These are phyloP conservation scores for Torymus aiolomorphi DNA, from an alignment of 2,888 invertebrate genomes.

Conservation along the genomic window DNA sequence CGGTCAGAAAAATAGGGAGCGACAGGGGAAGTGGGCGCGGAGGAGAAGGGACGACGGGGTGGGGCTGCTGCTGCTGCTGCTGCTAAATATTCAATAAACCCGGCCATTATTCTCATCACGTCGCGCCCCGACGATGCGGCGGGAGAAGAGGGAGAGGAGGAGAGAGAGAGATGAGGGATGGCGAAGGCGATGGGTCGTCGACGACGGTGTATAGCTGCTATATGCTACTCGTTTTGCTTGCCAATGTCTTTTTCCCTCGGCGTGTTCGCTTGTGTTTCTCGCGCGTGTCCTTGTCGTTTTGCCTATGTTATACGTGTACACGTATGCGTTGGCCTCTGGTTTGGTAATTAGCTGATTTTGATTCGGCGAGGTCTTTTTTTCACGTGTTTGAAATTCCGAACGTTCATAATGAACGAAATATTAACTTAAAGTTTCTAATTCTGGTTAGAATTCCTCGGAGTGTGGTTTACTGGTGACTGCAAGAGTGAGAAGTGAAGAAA, in stretches of 20 bases:
- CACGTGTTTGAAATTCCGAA: too few species aligned
- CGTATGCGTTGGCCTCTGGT: too few species aligned
- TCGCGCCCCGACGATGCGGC: constrained; percentile 58
- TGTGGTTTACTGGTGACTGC: too few species aligned
- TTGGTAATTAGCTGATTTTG: too few species aligned
- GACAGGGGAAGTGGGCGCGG: constrained; percentile 35
- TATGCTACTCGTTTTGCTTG: neutral
- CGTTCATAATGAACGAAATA: too few species aligned
- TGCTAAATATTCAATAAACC: constrained; percentile 75
- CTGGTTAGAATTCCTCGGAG: too few species aligned
- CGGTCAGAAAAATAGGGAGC: constrained; percentile 61
- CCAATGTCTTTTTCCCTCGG: neutral
- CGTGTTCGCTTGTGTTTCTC: neutral
- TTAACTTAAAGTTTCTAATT: too few species aligned
- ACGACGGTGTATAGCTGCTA: too few species aligned
- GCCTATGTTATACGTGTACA: too few species aligned
- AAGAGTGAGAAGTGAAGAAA: too few species aligned
- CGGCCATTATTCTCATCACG: constrained; percentile 73
- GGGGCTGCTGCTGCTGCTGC: constrained; percentile 53
- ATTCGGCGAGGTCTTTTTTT: too few species aligned
- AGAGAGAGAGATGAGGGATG: constrained; percentile 46
- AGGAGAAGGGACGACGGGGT: constrained; percentile 59
- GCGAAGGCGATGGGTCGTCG: neutral
- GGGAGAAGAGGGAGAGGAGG: constrained; percentile 47
- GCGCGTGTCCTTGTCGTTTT: too few species aligned